Evolutionary conservation across 2,113 vertebrate genomes (phyloP), one percentile per base, ranked within the genome.

Genomic region (Nothoprocta pentlandii): DNA sequence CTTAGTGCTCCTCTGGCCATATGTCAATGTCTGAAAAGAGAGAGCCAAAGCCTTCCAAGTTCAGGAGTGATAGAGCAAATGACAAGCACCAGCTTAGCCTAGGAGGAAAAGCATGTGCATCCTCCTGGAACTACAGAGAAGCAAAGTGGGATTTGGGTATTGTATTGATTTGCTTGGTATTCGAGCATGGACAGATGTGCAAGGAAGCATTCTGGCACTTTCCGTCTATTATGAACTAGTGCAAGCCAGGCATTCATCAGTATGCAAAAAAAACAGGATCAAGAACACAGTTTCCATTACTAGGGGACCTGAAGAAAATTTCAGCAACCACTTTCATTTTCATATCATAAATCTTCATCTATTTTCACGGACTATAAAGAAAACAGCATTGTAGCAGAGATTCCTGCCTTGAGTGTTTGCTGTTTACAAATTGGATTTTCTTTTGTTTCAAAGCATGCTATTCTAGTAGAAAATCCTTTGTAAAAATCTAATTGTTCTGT

Each of bases 401-500:
- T 71, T 84, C 51, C 47, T 91, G 59, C 39, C 28, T 95, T 54
- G 26, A 86, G 73, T 89, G 36, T 94, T 94, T 93, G n/a, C 71
- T 96, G 75, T 95, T 95, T 95, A 95, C 80, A 92, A 76, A 83
- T 64, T 2, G 2, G 16, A 44, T 91, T 92, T 85, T 77, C 67
- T 93, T 93, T 94, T 89, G 86, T 89, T 94, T 90, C 68, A 85
- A 32, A 80, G 62, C 9, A 17, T 80, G 67, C 2, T 93, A 32
- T 80, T 94, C 54, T 22, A 89, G 63, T 34, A 87, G 83, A 77
- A 54, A 54, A 85, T 76, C 59, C 46, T 95, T 88, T 46, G 28
- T 76, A 94, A 89, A 79, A 42, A 59, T 84, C 17, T 93, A 90
- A 84, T 89, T 94, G 71, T 86, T 95, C 90, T 89, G 36, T 84